Conservation (phyloP, 2,888 invertebrate species). For the Hyles lineata region DNA sequence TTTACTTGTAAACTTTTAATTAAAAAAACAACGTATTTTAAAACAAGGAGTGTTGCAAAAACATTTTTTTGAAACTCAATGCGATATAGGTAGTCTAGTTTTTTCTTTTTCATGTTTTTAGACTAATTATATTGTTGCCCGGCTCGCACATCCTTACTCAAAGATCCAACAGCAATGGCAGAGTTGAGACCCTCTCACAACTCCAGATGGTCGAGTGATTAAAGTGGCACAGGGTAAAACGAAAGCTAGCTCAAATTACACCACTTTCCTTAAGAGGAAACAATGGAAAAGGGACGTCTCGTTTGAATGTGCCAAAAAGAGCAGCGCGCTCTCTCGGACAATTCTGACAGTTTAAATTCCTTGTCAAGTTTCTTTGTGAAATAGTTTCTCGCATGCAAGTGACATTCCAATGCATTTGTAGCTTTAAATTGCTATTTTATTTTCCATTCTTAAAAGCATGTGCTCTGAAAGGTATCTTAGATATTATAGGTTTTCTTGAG, state of each 20-base stretch:
- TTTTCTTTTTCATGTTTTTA: no score
- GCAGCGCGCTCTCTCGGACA: not conserved
- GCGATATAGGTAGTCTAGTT: no score
- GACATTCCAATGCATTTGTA: no score
- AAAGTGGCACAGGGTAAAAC: not conserved
- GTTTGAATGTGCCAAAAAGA: slow-evolving; percentile 8
- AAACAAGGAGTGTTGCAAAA: no score
- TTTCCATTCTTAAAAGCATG: no score
- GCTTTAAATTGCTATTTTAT: no score
- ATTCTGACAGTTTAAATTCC: not conserved
- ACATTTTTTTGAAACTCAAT: no score
- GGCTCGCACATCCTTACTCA: not conserved
- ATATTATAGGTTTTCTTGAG: no score
- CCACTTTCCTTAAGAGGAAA: slow-evolving; percentile 10
- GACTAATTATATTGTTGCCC: not conserved
- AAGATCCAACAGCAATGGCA: not conserved
- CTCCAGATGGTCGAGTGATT: slow-evolving; percentile 10
- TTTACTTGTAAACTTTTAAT: no score
- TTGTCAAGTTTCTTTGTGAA: not conserved
- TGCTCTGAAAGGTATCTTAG: no score
- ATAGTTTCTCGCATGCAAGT: not conserved
- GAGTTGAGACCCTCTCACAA: not conserved
- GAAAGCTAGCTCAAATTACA: slow-evolving; percentile 7
- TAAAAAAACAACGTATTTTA: no score
- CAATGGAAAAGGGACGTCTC: slow-evolving; percentile 4